phyloP scores from a whole-genome alignment of 2,888 invertebrate genomes.

The Nemoura dubitans region DNA sequence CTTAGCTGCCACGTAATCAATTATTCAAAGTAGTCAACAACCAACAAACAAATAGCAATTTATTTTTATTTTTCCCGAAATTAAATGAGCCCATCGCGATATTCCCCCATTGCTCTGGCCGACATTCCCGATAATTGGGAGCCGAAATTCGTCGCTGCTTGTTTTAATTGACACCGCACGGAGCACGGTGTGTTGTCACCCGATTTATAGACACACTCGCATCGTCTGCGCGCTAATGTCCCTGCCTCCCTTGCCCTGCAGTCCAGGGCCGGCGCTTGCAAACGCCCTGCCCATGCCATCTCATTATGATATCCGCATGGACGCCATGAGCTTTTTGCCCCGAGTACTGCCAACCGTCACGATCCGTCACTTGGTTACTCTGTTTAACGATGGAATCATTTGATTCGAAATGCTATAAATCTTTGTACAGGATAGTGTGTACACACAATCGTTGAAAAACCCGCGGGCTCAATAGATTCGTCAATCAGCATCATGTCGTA shows the following conservation, averaged over 20 bases:
- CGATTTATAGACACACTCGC: conserved; percentile 15
- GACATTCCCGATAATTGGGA: conserved; percentile 30
- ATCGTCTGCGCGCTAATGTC: conserved; percentile 17
- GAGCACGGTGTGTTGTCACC: background rate
- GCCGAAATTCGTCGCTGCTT: conserved; percentile 9
- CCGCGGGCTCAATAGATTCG: conserved; percentile 46
- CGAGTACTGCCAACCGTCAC: conserved; percentile 26
- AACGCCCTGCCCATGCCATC: conserved; percentile 38
- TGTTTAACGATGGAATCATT: conserved; percentile 36
- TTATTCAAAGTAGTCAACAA: conserved; percentile 27
- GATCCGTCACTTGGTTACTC: conserved; percentile 33
- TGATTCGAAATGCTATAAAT: conserved; percentile 35
- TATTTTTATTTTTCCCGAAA: conserved; percentile 13
- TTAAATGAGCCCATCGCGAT: background rate
- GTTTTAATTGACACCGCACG: background rate
- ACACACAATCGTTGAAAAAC: conserved; percentile 37
- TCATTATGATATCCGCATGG: conserved; percentile 31
- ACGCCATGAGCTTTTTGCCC: background rate
- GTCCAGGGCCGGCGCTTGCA: conserved; percentile 10
- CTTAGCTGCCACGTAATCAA: conserved; percentile 21
- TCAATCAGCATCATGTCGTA: conserved; percentile 40
- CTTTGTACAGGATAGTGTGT: conserved; percentile 29
- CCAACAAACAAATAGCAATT: conserved; percentile 10
- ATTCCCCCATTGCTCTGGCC: background rate
- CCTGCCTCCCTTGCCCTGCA: background rate